phyloP scores from a whole-genome alignment of 1,140 invertebrate genomes.

The Eciton burchellii region DNA sequence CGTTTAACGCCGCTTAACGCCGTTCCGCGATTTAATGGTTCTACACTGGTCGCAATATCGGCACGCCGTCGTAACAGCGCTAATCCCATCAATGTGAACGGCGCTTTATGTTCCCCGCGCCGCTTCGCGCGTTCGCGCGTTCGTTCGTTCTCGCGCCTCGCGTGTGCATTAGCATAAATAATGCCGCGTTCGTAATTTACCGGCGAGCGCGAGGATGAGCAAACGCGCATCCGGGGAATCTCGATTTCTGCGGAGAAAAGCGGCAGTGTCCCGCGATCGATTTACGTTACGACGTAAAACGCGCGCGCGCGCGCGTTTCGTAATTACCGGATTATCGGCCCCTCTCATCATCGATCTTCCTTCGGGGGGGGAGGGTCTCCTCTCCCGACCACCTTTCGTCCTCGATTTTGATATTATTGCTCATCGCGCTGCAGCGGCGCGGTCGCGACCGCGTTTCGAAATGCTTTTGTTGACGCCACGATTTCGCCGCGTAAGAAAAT shows the following conservation, averaged over 20 bases:
- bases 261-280: not conserved
- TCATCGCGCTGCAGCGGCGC: too few relatives aligned
- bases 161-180: constrained; percentile 45
- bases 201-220: constrained; percentile 27
- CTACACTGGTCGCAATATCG: not conserved
- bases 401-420: too few relatives aligned
- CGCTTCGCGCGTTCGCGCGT: not conserved
- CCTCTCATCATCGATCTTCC: too few relatives aligned
- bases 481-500: constrained; percentile 42
- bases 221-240: not conserved
- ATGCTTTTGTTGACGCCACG: constrained; percentile 8
- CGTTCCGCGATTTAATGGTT: constrained; percentile 23
- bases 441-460: constrained; percentile 11
- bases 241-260: not conserved
- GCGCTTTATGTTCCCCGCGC: not conserved
- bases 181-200: constrained; percentile 40
- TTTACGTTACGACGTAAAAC: too few relatives aligned
- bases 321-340: too few relatives aligned
- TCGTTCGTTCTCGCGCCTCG: not conserved
- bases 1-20: too few relatives aligned
- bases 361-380: too few relatives aligned
- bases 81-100: not conserved
- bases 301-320: too few relatives aligned
- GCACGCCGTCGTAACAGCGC: not conserved
- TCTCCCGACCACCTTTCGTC: too few relatives aligned